These are phyloP conservation scores for Pectinophora gossypiella DNA, from an alignment of 1,140 invertebrate species.

Conservation along the genomic window DNA sequence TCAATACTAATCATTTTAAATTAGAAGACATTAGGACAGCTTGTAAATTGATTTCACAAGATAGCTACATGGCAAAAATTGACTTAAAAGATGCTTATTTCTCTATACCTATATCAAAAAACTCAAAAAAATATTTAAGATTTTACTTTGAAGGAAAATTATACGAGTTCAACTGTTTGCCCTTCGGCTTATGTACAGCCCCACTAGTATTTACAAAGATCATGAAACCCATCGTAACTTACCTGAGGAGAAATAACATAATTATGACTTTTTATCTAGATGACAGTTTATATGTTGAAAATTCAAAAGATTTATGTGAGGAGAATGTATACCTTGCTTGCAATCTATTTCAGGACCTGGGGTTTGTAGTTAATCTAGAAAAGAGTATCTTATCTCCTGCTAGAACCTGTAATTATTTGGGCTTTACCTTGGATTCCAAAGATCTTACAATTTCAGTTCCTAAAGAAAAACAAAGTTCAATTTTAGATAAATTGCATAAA, in stretches of 20 bases:
- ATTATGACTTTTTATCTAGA: not conserved
- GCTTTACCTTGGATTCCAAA: not conserved
- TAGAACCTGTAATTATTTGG: not conserved
- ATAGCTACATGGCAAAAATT: not conserved
- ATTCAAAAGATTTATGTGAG: not conserved
- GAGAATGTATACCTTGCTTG: not conserved
- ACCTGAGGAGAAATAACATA: not conserved
- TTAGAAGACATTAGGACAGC: conserved; percentile 4
- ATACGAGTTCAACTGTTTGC: not conserved
- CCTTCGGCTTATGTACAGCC: not conserved
- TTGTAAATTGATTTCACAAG: not conserved
- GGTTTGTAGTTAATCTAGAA: conserved; percentile 1
- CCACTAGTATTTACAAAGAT: not conserved
- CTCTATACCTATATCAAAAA: not conserved
- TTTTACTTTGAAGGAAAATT: not conserved
- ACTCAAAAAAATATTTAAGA: not conserved
- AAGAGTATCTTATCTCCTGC: not conserved
- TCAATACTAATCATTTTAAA: conserved; percentile 4
- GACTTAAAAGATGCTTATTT: not conserved
- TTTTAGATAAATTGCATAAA: too few relatives aligned
- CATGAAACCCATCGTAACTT: not conserved
- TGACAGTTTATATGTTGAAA: not conserved
- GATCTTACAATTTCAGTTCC: not conserved
- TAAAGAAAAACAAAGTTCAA: not conserved
- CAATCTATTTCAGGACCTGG: not conserved